These are phyloP conservation scores for Numida meleagris DNA, from an alignment of 2,113 vertebrate species.

Conservation along the genomic window DNA sequence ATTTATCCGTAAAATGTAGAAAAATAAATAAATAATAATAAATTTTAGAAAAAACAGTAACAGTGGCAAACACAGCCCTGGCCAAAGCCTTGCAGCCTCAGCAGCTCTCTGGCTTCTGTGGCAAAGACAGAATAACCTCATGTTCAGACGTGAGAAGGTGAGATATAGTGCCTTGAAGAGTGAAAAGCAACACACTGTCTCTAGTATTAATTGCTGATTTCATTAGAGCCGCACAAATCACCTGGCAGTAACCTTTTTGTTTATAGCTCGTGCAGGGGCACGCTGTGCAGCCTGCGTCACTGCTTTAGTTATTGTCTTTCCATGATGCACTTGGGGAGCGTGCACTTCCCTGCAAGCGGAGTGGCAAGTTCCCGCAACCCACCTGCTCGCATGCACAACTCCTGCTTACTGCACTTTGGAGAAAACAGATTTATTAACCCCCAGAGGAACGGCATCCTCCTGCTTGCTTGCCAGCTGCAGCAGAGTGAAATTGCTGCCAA, in stretches of 20 bases:
- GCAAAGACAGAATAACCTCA: not conserved
- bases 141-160: not conserved
- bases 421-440: not conserved
- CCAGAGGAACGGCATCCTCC: not conserved
- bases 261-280: not conserved
- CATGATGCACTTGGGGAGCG: conserved; percentile 2
- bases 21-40: not conserved
- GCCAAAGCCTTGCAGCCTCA: not conserved
- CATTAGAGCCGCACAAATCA: conserved; percentile 10
- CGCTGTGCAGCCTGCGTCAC: conserved; percentile 16
- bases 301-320: conserved; percentile 35
- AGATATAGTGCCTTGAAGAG: not conserved
- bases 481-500: not conserved
- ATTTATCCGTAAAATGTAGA: not conserved
- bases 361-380: conserved; percentile 19
- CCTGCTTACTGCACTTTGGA: not conserved
- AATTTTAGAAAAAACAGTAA: not conserved
- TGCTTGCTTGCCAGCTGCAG: not conserved
- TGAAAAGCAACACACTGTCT: not conserved
- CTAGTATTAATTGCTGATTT: conserved; percentile 11
- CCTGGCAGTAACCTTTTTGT: not conserved
- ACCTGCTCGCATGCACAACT: conserved; percentile 3
- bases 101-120: not conserved
- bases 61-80: not conserved
- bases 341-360: not conserved